A percentile compares a stretch with the other conserved stretches of the same genome.
These are phyloP conservation scores for Brachyistius frenatus DNA, from an alignment of 2,113 vertebrate genomes.

Conservation along the genomic window DNA sequence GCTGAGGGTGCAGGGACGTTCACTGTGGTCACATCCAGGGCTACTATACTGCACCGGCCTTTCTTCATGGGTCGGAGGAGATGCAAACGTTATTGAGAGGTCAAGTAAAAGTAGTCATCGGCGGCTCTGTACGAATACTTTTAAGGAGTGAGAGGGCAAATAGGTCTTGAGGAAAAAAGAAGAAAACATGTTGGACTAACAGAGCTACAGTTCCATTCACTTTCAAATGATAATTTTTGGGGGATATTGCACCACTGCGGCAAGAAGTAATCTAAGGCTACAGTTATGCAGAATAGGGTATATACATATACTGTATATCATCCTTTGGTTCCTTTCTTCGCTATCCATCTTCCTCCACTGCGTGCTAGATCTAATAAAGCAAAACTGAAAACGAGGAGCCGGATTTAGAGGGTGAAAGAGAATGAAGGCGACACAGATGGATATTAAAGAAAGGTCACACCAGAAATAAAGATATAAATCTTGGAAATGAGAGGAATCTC, in stretches of 20 bases:
- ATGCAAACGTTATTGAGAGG: too few relatives aligned
- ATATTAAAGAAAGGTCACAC: slow-evolving; percentile 24
- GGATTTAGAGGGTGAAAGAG: neutral
- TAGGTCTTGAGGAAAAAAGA: neutral
- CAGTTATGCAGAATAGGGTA: neutral
- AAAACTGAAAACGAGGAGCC: neutral
- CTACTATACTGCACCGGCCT: too few relatives aligned
- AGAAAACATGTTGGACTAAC: neutral
- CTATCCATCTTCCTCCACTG: neutral
- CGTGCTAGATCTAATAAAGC: neutral
- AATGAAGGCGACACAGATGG: neutral
- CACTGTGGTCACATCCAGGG: too few relatives aligned
- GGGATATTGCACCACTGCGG: neutral
- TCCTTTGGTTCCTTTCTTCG: neutral
- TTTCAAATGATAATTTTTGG: slow-evolving; percentile 5
- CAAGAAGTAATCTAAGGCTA: neutral
- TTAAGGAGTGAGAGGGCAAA: neutral
- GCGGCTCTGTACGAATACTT: too few relatives aligned
- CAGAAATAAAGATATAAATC: slow-evolving; percentile 5
- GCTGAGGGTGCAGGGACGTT: too few relatives aligned
- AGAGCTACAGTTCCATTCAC: neutral
- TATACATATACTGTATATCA: neutral
- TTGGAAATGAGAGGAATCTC: neutral
- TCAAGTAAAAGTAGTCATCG: too few relatives aligned
- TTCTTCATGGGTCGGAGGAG: too few relatives aligned